Evolutionary conservation across 2,113 vertebrate genomes (phyloP).

Genomic region (Podarcis muralis): DNA sequence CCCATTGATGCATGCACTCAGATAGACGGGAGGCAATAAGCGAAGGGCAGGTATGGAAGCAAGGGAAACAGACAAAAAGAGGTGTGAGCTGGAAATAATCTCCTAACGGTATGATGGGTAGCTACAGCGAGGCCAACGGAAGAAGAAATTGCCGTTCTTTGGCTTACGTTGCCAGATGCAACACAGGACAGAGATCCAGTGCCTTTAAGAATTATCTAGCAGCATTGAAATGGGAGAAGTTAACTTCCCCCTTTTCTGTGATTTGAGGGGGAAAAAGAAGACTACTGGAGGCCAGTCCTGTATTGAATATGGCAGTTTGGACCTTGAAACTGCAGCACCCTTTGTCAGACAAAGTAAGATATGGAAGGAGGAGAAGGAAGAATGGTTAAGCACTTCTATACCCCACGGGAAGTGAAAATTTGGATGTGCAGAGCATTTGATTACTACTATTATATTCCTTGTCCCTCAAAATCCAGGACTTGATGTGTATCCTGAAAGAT

Average conservation of each 20-base stretch:
- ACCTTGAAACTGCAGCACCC: background rate
- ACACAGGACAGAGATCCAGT: background rate
- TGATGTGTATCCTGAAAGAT: background rate
- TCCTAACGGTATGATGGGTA: background rate
- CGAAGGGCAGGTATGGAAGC: background rate
- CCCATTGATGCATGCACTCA: slow-evolving; percentile 1
- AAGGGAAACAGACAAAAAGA: slow-evolving; percentile 18
- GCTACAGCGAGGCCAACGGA: background rate
- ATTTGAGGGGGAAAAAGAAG: background rate
- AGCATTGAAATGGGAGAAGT: background rate
- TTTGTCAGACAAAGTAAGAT: no score
- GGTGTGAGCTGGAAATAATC: background rate
- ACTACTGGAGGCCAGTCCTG: background rate
- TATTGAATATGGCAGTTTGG: background rate
- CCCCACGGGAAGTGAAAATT: background rate
- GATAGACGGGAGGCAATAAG: background rate
- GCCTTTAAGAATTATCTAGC: background rate
- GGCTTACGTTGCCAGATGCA: background rate
- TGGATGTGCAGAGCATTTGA: background rate
- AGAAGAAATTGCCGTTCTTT: background rate
- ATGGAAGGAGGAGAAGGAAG: no score
- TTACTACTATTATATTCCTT: background rate
- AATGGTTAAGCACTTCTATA: background rate
- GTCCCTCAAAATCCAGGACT: background rate
- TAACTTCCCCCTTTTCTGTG: background rate